Evolutionary conservation across 1,140 invertebrate genomes (phyloP), one percentile per base, ranked within the genome.

Genomic region (Paralvinella palmiformis): DNA sequence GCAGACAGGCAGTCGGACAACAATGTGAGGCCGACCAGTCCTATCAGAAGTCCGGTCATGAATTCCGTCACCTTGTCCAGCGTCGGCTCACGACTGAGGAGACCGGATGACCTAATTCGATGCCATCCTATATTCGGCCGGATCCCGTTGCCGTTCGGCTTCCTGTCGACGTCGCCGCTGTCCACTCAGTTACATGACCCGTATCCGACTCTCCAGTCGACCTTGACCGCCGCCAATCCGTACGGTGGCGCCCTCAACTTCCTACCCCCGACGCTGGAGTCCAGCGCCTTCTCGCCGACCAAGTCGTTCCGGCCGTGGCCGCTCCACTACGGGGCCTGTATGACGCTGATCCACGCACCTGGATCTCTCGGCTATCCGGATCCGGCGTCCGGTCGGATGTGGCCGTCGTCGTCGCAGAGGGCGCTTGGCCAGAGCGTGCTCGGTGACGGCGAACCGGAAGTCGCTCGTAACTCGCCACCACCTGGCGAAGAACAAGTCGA

Each of bases 401-500:
- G 6, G 48, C 24, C n/a, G 24, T 57, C 33, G 29, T 33, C 3
- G 5, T 33, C 20, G 22, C 13, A 13, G 10, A 24, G 7, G 24
- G 27, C 13, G 29, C 55, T 24, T 22, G 22, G 13, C 5, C 13
- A 2, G 55, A 36, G 29, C 13, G 27, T 32, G 27, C 55, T 7
- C 27, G 3, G 6, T 32, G 55, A 13, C 15, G 27, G 27, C 4
- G 20, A 10, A 57, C 10, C 55, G 48, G 48, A 52, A 29, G 48
- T 29, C 10, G 10, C 48, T 13, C 7, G 24, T 22, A 5, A 22
- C 20, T 6, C 65, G 4, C 7, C 27, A 15, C 41, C 69, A 41
- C 27, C 66, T 10, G 63, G 63, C 17, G 53, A 64, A 36, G 64
- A 70, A 64, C 22, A n/a, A 20, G 31, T 58, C 57, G 65, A 41